These are phyloP conservation scores for Tenualosa thibaudeaui DNA, from an alignment of 2,797 vertebrate genomes.

Conservation along the genomic window DNA sequence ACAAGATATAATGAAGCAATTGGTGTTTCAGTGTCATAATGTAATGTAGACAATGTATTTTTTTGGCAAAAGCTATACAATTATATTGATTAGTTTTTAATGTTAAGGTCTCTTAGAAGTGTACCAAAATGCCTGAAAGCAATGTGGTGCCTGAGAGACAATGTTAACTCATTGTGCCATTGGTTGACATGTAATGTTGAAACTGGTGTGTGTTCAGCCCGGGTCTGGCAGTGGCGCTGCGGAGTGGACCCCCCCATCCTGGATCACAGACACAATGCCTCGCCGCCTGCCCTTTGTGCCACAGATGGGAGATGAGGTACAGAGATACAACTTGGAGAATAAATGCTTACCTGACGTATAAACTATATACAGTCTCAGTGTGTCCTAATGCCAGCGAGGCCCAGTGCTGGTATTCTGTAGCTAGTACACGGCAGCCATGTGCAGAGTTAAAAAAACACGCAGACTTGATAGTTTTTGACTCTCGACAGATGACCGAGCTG, in stretches of 20 bases:
- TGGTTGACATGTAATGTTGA: not conserved
- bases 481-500: too few relatives aligned
- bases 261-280: slow-evolving; percentile 94
- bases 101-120: not conserved
- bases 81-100: too few relatives aligned
- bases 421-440: too few relatives aligned
- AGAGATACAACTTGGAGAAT: not conserved
- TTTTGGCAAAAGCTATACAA: too few relatives aligned
- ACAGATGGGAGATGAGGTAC: slow-evolving; percentile 98
- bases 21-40: too few relatives aligned
- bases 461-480: too few relatives aligned
- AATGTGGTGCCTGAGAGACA: not conserved
- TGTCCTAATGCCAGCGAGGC: too few relatives aligned
- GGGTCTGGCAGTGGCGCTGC: slow-evolving; percentile 85
- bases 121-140: not conserved
- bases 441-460: not conserved
- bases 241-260: slow-evolving; percentile 90
- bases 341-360: not conserved
- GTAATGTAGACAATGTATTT: too few relatives aligned
- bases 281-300: slow-evolving; percentile 93
- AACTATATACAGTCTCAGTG: too few relatives aligned
- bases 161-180: not conserved
- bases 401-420: too few relatives aligned
- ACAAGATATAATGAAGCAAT: too few relatives aligned
- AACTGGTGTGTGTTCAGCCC: slow-evolving; percentile 62